A percentile compares a stretch with the other conserved stretches of the same genome.
Evolutionary conservation across 2,113 vertebrate species (phyloP).

Genomic region (Morone chrysops): DNA sequence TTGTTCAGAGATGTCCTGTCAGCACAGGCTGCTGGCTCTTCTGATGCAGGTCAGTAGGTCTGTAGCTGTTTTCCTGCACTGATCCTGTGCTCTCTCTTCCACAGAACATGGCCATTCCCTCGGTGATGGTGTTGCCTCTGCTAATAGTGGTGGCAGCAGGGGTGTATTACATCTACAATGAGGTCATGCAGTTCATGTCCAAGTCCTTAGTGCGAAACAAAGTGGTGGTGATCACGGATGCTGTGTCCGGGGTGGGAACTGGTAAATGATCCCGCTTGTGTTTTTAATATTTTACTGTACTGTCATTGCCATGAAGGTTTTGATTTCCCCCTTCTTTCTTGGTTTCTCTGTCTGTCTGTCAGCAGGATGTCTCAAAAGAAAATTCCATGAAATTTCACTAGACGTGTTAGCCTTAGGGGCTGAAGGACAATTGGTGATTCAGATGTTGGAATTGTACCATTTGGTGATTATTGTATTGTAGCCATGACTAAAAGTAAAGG

Average conservation of each 20-base stretch:
- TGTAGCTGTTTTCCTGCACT: neutral
- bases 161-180: conserved; percentile 92
- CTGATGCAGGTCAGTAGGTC: conserved; percentile 28
- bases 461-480: neutral
- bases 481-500: neutral
- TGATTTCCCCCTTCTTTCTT: neutral
- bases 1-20: conserved; percentile 11
- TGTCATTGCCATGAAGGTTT: neutral
- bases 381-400: neutral
- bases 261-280: conserved; percentile 83
- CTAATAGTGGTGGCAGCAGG: conserved; percentile 90
- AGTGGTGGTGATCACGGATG: conserved; percentile 95
- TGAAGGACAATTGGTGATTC: neutral
- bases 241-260: conserved; percentile 91
- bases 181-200: conserved; percentile 89
- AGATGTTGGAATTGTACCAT: conserved; percentile 1
- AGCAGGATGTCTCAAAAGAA: neutral
- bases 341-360: conserved; percentile 1
- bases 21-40: conserved; percentile 17
- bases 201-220: conserved; percentile 94
- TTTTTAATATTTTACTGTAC: neutral
- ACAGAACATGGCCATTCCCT: conserved; percentile 87
- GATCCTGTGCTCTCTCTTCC: conserved; percentile 47
- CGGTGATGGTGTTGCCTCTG: conserved; percentile 87
- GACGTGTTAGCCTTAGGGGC: neutral